phyloP scores from a whole-genome alignment of 2,888 invertebrate genomes.

The Drosophila prolongata region DNA sequence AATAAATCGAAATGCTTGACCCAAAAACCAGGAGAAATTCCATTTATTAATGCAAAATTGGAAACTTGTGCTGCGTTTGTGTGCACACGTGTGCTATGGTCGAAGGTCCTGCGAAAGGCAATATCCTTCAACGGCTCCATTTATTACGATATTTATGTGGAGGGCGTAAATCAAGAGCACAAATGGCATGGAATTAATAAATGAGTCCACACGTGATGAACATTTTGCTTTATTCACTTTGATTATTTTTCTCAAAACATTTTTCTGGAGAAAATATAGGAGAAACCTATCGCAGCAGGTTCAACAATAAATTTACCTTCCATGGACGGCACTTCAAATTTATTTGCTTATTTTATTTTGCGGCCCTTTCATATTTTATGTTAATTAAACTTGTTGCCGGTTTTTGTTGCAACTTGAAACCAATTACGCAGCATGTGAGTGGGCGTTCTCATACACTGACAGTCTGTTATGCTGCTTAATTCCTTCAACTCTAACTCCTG shows the following conservation, averaged over 20 bases:
- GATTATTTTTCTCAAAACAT: conserved; percentile 14
- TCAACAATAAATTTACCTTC: conserved; percentile 45
- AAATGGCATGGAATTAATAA: conserved; percentile 83
- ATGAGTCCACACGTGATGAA: conserved; percentile 69
- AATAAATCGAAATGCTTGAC: conserved; percentile 44
- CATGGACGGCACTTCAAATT: conserved; percentile 23
- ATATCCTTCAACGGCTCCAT: conserved; percentile 66
- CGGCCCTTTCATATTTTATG: conserved; percentile 70
- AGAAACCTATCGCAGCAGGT: conserved; percentile 22
- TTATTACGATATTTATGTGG: conserved; percentile 76
- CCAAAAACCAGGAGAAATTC: conserved; percentile 51
- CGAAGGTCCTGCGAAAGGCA: conserved; percentile 48
- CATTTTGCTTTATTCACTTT: conserved; percentile 22
- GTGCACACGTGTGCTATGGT: conserved; percentile 21
- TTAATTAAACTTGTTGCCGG: conserved; percentile 78
- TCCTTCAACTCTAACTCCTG: conserved; percentile 37
- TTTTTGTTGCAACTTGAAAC: conserved; percentile 64
- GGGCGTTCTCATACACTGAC: conserved; percentile 44
- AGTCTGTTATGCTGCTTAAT: conserved; percentile 73
- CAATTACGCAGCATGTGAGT: conserved; percentile 57
- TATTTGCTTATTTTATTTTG: conserved; percentile 30
- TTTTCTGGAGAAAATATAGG: background rate
- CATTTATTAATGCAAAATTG: conserved; percentile 68
- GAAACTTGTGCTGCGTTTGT: conserved; percentile 37
- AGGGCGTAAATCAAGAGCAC: conserved; percentile 78